Conservation (phyloP, 35 echinoderm and acorn worm species). For the Apostichopus californicus region DNA sequence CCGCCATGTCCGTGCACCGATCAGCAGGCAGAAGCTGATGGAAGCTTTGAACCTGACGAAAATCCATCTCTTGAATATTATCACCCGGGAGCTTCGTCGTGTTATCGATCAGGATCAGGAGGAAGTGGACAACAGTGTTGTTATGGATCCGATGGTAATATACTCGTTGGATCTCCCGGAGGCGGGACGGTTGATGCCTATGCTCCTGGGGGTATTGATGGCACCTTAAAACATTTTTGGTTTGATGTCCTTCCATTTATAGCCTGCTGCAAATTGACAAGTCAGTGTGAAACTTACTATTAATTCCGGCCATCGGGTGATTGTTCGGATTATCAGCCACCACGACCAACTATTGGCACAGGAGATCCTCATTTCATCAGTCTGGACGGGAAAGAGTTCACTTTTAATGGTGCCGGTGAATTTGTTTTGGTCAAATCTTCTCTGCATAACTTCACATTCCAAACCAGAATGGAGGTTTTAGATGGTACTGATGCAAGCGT, state of each 20-base stretch:
- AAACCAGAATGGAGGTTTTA: slow-evolving; percentile 64
- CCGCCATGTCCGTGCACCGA: slow-evolving; percentile 21
- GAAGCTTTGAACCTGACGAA: neutral
- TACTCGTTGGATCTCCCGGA: neutral
- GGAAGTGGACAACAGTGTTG: slow-evolving; percentile 21
- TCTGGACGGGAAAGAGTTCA: slow-evolving; percentile 65
- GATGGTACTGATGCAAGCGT: slow-evolving; percentile 48
- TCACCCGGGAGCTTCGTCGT: neutral
- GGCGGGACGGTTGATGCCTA: slow-evolving; percentile 29
- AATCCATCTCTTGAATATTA: neutral
- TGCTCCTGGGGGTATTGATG: neutral
- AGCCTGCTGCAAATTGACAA: neutral
- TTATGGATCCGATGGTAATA: slow-evolving; percentile 41
- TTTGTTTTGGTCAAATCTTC: slow-evolving; percentile 46
- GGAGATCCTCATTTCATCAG: slow-evolving; percentile 68
- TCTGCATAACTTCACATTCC: slow-evolving; percentile 55
- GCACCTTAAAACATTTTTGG: slow-evolving; percentile 5
- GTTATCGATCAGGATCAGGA: neutral
- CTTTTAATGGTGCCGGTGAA: slow-evolving; percentile 77
- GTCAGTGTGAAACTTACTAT: slow-evolving; percentile 21
- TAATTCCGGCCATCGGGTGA: slow-evolving; percentile 6
- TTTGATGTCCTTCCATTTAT: slow-evolving; percentile 26
- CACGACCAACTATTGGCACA: slow-evolving; percentile 31
- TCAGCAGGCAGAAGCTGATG: slow-evolving; percentile 15
- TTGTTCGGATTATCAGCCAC: slow-evolving; percentile 27